Base-by-base conservation (phyloP, 2,113 vertebrate genomes). In the Nothocercus julius region DNA sequence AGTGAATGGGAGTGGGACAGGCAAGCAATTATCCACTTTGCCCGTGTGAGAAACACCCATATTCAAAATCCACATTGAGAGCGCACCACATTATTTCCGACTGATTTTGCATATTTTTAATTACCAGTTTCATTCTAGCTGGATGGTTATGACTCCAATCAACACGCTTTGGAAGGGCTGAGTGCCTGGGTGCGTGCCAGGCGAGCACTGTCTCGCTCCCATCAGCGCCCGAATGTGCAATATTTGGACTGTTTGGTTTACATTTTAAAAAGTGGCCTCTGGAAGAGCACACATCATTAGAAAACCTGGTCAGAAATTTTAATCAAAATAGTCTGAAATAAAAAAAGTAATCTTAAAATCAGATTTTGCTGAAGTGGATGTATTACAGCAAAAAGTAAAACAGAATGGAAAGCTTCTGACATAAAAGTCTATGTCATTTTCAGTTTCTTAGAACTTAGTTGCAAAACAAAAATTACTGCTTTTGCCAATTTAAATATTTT, bases 1-100 rank as follows among this genome's bases (percentile, higher is more conserved):
- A 68, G 74, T 94, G 93, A 96, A 96, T 96, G 85, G 96, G 80
- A 81, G 91, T 68, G 80, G 92, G 93, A 94, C 70, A 92, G 93
- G 93, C 93, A 96, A 87, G 95, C 95, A 96, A 97, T 97, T 97
- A 97, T 92, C 93, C 93, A 96, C 93, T 97, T 96, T 51, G 90
- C 74, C 95, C 95, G 30, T 92, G 62, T 90, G 92, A 95, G 85
- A 97, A 88, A 96, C 92, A 93, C 88, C 88, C 92, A 56, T 96
- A 93, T 93, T 97, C 96, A 94, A 82, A 84, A 96, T 62, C 90
- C 88, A 51, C 88, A 84, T 90, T 95, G 92, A 96, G 92, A 89
- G 77, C 75, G 73, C 94, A 74, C 62, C 85, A 82, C 82, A 85
- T 94, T 32, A 96, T 96, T 96, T 95, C 90, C 92, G 86, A 95